phyloP scores from a whole-genome alignment of 1,140 invertebrate species.

The Pararge aegeria region DNA sequence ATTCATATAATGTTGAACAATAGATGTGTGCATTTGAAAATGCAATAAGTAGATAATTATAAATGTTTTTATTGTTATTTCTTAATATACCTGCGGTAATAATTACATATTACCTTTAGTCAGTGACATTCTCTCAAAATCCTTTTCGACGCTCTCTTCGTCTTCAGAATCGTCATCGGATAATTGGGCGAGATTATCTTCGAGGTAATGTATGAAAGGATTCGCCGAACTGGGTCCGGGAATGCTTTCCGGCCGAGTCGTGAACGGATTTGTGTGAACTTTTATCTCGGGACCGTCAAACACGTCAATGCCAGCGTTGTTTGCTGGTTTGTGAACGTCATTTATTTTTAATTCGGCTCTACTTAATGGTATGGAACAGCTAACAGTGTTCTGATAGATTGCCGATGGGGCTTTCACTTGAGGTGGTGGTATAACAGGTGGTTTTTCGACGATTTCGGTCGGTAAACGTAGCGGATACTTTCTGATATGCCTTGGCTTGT shows the following conservation, averaged over 20 bases:
- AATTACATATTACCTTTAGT: constrained; percentile 19
- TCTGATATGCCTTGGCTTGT: constrained; percentile 62
- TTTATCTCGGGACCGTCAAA: constrained; percentile 38
- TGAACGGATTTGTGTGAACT: constrained; percentile 47
- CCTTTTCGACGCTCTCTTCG: not conserved
- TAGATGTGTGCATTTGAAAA: too few relatives aligned
- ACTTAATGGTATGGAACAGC: constrained; percentile 8
- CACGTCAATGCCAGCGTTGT: constrained; percentile 32
- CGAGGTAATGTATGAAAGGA: constrained; percentile 37
- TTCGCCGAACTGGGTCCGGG: constrained; percentile 31
- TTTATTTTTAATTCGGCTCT: too few relatives aligned
- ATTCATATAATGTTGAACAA: too few relatives aligned
- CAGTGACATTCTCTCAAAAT: constrained; percentile 9
- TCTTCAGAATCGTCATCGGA: constrained; percentile 6
- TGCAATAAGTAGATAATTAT: too few relatives aligned
- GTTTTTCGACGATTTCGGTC: not conserved
- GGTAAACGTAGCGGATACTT: constrained; percentile 59
- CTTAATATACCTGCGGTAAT: too few relatives aligned
- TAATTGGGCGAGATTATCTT: not conserved
- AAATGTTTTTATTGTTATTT: too few relatives aligned
- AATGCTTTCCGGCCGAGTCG: constrained; percentile 13
- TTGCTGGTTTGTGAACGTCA: not conserved
- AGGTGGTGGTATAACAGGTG: not conserved
- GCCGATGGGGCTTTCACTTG: constrained; percentile 21
- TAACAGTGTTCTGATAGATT: constrained; percentile 55